Base-by-base conservation (phyloP, 2,797 vertebrate genomes). In the Scolopax bukidnonensis region DNA sequence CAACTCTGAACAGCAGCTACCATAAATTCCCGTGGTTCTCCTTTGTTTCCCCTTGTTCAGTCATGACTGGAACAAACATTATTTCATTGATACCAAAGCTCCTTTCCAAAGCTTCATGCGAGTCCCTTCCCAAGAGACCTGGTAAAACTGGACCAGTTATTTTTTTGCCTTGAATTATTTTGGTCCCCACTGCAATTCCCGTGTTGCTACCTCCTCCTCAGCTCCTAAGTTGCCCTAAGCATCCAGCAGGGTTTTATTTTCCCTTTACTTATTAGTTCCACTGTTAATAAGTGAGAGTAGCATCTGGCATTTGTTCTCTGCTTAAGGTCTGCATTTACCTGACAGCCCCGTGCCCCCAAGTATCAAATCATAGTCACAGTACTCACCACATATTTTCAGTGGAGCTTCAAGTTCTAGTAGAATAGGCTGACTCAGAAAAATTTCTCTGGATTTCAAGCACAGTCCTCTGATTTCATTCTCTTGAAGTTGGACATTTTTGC, bases 351-450 rank as follows among this genome's bases (percentile, higher is more conserved):
- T 3, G 12, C 13, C 30, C 4, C 4, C 9, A 36, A 59, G 32
- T 24, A 81, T 6, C 25, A 76, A 50, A 33, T 36, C 53, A 64
- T 59, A 70, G 9, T 27, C 78, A n/a, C n/a, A 32, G 43, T 67
- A 96, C 98, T 98, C 89, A 99, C 99, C 99, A 96, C 99, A 99
- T 87, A 99, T 99, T 98, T 99, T 99, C 91, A 99, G 98, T 4
- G 99, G 99, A 36, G 99, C 99, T 98, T 99, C 99, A 92, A 99
- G 98, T 98, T 99, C 99, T 97, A 99, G 98, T 7, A 99, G 98
- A 97, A 99, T 99, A 96, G 99, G 99, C 83, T 99, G 99, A 96
- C 99, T 99, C 95, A 99, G 99, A 94, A 99, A 99, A 96, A 99
- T 99, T 98, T 99, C 99, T 92, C 99, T 98, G 94, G 99, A 99